A percentile compares a stretch with the other conserved stretches of the same genome.
Evolutionary conservation across 1,140 invertebrate genomes (phyloP).

Genomic region (Caenorhabditis latens): DNA sequence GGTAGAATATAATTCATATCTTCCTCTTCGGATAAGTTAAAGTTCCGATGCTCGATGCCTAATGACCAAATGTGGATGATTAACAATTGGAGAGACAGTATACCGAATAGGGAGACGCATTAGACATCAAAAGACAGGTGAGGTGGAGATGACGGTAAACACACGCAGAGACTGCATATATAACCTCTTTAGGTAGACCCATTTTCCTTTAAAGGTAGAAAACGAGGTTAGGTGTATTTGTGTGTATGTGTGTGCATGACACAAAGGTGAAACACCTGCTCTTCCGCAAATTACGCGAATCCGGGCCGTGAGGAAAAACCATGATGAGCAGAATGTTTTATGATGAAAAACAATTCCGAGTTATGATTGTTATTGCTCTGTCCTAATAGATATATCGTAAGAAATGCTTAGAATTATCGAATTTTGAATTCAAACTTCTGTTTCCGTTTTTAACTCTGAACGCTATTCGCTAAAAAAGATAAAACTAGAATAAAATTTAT

Average conservation of each 20-base stretch:
- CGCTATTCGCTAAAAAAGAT: too few relatives aligned
- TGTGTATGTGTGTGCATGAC: slow-evolving; percentile 4
- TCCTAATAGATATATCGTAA: not conserved
- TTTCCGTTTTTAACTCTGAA: too few relatives aligned
- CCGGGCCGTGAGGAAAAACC: not conserved
- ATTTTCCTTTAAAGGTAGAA: slow-evolving; percentile 6
- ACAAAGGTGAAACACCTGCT: slow-evolving; percentile 48
- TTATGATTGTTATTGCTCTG: too few relatives aligned
- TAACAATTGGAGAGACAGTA: slow-evolving; percentile 17
- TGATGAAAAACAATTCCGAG: too few relatives aligned
- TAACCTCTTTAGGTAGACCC: not conserved
- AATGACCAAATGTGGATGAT: not conserved
- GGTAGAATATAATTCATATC: not conserved
- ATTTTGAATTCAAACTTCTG: too few relatives aligned
- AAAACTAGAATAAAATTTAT: too few relatives aligned
- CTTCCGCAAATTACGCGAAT: slow-evolving; percentile 40
- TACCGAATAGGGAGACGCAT: not conserved
- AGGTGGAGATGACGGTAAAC: slow-evolving; percentile 35
- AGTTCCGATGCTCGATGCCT: not conserved
- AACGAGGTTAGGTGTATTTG: slow-evolving; percentile 8
- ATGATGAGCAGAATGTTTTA: too few relatives aligned
- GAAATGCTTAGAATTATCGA: not conserved
- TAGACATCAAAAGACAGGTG: slow-evolving; percentile 42
- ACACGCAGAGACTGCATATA: slow-evolving; percentile 34
- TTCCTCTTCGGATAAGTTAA: not conserved